Percentiles rank a stretch among this genome's conserved stretches.
Conservation (phyloP, 2,797 vertebrate genomes). For the Nyctibius grandis region DNA sequence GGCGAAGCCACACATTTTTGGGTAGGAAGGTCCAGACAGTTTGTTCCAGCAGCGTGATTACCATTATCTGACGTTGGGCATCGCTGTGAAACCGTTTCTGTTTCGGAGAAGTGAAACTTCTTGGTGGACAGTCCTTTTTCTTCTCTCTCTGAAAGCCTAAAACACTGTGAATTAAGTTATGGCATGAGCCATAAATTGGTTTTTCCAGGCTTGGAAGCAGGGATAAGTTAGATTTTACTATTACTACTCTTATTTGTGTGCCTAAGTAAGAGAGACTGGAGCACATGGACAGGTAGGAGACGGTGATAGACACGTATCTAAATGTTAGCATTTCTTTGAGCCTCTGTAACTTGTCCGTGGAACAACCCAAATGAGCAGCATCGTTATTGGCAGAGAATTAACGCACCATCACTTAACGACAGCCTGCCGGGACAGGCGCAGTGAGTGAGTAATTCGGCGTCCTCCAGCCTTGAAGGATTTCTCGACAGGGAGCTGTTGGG, state of each 20-base stretch:
- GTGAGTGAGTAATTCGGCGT: background rate
- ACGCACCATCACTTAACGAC: background rate
- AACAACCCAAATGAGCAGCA: background rate
- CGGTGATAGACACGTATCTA: accelerated
- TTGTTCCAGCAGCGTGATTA: background rate
- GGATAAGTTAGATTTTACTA: background rate
- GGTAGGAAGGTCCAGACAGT: background rate
- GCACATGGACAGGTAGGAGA: background rate
- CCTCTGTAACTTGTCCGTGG: background rate
- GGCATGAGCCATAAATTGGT: background rate
- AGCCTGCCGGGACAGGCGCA: accelerated
- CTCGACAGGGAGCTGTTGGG: background rate
- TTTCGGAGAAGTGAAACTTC: background rate
- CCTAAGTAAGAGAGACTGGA: background rate
- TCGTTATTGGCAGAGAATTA: background rate
- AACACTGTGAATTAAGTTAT: background rate
- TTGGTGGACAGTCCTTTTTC: background rate
- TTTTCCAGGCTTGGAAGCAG: background rate
- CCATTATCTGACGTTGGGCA: background rate
- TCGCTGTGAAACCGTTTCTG: background rate
- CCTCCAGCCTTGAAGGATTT: background rate
- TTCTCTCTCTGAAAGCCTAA: background rate
- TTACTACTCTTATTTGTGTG: background rate
- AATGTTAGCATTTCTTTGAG: background rate
- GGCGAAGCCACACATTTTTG: background rate